Percentiles rank a stretch among this genome's conserved stretches.
phyloP scores from a whole-genome alignment of 2,113 vertebrate species.

The Hippocampus mohnikei region DNA sequence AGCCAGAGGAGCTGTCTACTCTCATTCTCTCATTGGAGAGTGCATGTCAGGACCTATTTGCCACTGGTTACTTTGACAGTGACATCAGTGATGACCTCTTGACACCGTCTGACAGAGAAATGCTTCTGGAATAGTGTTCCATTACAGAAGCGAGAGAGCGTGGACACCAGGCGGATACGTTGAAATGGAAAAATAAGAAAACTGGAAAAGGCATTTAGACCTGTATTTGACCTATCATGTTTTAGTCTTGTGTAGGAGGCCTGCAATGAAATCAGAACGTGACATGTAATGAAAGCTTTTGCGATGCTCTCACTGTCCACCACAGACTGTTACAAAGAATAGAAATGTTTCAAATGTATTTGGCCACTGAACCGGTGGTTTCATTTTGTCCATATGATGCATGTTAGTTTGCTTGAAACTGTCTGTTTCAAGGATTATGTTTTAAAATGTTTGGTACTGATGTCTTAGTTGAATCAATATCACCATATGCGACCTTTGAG shows the following conservation, averaged over 20 bases:
- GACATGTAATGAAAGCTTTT: conserved; percentile 45
- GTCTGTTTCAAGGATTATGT: neutral
- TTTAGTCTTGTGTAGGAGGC: conserved; percentile 57
- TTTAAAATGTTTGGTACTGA: too few relatives aligned
- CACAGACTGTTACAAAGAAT: conserved; percentile 16
- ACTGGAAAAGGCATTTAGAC: conserved; percentile 71
- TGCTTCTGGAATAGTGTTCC: conserved; percentile 73
- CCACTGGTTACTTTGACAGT: conserved; percentile 77
- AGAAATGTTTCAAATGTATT: conserved; percentile 15
- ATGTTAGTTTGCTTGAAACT: conserved; percentile 14
- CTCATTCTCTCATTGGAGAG: conserved; percentile 68
- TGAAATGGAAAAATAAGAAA: conserved; percentile 66
- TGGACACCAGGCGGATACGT: conserved; percentile 61
- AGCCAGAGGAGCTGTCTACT: conserved; percentile 64
- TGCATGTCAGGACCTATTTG: conserved; percentile 79
- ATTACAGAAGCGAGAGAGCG: conserved; percentile 70
- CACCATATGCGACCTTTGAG: too few relatives aligned
- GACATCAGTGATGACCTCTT: conserved; percentile 74
- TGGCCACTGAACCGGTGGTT: neutral
- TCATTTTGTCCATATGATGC: conserved; percentile 17
- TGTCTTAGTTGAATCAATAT: too few relatives aligned
- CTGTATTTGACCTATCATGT: conserved; percentile 70
- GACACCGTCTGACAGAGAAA: conserved; percentile 67
- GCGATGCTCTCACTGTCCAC: conserved; percentile 35
- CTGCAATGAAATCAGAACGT: conserved; percentile 61